Percentiles rank a stretch among this genome's conserved stretches.
Evolutionary conservation across 2,888 invertebrate species (phyloP).

Genomic region (Xiphydria camelus): DNA sequence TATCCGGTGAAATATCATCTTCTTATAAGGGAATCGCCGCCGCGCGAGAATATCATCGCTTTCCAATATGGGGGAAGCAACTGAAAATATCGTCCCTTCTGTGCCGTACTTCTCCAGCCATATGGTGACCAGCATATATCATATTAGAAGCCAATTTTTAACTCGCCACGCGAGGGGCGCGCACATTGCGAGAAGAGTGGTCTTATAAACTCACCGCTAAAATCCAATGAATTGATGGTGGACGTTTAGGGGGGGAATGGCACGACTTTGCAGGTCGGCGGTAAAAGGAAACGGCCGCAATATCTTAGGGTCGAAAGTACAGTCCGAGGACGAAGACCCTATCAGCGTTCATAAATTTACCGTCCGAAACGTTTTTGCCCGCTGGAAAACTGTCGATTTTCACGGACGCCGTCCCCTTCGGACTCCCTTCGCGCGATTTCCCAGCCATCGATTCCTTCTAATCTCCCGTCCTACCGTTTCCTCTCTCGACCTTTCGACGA

Average conservation of each 20-base stretch:
- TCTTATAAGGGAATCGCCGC: constrained; percentile 38
- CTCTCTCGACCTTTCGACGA: too few species aligned
- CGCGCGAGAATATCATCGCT: constrained; percentile 45
- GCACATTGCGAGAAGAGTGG: constrained; percentile 38
- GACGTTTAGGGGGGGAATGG: constrained; percentile 11
- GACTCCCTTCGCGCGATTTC: constrained; percentile 1
- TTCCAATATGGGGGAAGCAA: constrained; percentile 38
- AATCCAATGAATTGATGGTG: constrained; percentile 34
- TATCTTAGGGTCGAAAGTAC: constrained; percentile 48
- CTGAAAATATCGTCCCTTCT: constrained; percentile 39
- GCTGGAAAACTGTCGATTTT: constrained; percentile 6
- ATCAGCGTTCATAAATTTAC: constrained; percentile 29
- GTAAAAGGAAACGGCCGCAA: constrained; percentile 42
- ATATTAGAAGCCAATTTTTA: constrained; percentile 53
- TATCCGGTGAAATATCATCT: constrained; percentile 36
- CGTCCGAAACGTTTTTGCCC: constrained; percentile 18
- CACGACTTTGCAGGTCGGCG: constrained; percentile 20
- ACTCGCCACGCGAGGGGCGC: constrained; percentile 40
- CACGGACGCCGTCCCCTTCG: constrained; percentile 3
- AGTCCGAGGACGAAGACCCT: constrained; percentile 27
- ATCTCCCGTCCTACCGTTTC: neutral
- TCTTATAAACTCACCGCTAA: constrained; percentile 20
- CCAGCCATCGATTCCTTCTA: neutral
- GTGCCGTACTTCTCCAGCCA: constrained; percentile 40
- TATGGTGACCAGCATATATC: constrained; percentile 49